Percentiles rank a stretch among this genome's conserved stretches.
Evolutionary conservation across 2,113 vertebrate genomes (phyloP).

Genomic region (Polyodon spathula): DNA sequence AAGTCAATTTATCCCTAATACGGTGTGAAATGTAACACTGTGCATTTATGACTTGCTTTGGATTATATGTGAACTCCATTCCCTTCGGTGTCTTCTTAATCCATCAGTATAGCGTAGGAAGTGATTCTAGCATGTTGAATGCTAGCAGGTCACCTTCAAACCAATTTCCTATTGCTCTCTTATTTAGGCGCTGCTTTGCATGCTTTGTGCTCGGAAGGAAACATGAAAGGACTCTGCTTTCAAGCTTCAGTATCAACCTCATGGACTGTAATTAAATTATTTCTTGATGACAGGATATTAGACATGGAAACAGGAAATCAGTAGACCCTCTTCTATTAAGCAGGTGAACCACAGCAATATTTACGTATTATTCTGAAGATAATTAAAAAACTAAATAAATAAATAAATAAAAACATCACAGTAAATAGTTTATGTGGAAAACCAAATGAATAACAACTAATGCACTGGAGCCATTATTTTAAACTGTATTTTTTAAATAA

Average conservation of each 20-base stretch:
- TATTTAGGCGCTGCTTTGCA: not conserved
- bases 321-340: not conserved
- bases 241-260: not conserved
- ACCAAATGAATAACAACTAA: no score
- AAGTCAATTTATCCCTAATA: slow-evolving; percentile 2
- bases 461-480: no score
- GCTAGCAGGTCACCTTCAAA: not conserved
- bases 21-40: slow-evolving; percentile 2
- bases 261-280: slow-evolving; percentile 7
- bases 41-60: not conserved
- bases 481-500: no score
- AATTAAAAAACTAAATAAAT: no score
- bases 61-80: not conserved
- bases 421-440: no score
- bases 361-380: no score
- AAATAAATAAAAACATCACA: no score
- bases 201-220: not conserved
- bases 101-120: not conserved
- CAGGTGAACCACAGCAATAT: not conserved
- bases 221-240: not conserved
- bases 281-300: not conserved
- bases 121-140: not conserved
- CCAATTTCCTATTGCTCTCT: not conserved
- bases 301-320: not conserved
- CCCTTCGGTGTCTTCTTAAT: not conserved